Conservation (phyloP, 2,113 vertebrate species). For the Formicarius rufipectus region DNA sequence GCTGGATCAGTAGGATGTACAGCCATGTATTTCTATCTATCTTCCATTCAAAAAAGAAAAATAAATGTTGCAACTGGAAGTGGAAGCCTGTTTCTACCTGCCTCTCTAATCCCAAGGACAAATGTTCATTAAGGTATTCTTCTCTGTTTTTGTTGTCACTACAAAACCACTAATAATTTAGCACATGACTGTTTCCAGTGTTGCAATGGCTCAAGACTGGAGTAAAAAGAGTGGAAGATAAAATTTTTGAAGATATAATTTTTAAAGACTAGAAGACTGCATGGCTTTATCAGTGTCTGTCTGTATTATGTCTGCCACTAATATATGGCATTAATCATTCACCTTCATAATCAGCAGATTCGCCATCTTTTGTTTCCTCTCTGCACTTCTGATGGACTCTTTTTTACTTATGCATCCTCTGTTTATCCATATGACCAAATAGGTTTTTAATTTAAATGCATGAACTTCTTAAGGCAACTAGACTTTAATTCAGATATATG, state of each 20-base stretch:
- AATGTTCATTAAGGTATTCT: background rate
- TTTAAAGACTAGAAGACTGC: background rate
- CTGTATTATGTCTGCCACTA: conserved; percentile 2
- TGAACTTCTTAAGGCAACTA: background rate
- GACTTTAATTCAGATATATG: background rate
- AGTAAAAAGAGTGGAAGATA: background rate
- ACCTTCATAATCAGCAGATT: conserved; percentile 14
- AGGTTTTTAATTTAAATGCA: background rate
- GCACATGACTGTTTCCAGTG: background rate
- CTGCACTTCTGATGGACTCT: background rate
- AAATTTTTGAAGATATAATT: background rate
- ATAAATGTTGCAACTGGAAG: background rate
- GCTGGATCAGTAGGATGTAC: background rate
- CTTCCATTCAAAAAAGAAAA: background rate
- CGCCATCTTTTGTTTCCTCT: background rate
- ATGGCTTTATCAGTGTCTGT: background rate
- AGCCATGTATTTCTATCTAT: background rate
- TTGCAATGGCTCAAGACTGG: background rate
- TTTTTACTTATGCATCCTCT: background rate
- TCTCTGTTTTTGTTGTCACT: background rate
- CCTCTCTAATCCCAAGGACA: background rate
- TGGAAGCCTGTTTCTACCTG: background rate
- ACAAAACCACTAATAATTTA: background rate
- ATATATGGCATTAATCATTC: background rate
- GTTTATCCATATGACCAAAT: background rate